These are phyloP conservation scores for Diphyllodes magnificus DNA, from an alignment of 2,113 vertebrate species.

Conservation along the genomic window DNA sequence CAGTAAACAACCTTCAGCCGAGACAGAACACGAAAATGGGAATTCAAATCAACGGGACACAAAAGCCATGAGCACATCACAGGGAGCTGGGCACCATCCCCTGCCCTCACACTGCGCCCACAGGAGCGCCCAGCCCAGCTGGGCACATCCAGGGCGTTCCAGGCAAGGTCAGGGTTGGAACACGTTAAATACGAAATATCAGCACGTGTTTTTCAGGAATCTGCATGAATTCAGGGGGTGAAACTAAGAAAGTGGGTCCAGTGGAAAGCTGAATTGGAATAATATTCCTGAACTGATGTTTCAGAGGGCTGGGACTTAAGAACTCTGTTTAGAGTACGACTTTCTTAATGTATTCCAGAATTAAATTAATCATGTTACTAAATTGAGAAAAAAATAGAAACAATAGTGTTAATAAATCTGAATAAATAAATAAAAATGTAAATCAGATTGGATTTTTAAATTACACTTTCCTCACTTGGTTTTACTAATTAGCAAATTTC, in stretches of 20 bases:
- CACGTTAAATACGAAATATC: not conserved
- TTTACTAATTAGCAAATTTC: not conserved
- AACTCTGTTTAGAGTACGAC: not conserved
- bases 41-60: conserved; percentile 74
- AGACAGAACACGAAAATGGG: conserved; percentile 71
- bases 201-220: not conserved
- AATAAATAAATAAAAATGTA: not conserved
- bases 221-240: not conserved
- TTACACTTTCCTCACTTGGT: not conserved
- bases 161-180: not conserved
- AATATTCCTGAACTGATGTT: not conserved
- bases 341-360: not conserved
- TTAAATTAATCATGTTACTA: not conserved
- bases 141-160: not conserved
- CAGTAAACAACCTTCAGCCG: conserved; percentile 79
- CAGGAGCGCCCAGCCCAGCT: not conserved
- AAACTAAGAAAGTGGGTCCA: not conserved
- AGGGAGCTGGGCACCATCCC: not conserved
- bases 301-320: not conserved
- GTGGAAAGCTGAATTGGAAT: not conserved
- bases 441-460: not conserved
- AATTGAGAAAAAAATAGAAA: not conserved
- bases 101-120: not conserved
- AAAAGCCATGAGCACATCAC: conserved; percentile 47
- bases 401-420: not conserved